A percentile compares a stretch with the other conserved stretches of the same genome.
phyloP scores from a whole-genome alignment of 2,888 invertebrate species.

The Seladonia tumulorum region DNA sequence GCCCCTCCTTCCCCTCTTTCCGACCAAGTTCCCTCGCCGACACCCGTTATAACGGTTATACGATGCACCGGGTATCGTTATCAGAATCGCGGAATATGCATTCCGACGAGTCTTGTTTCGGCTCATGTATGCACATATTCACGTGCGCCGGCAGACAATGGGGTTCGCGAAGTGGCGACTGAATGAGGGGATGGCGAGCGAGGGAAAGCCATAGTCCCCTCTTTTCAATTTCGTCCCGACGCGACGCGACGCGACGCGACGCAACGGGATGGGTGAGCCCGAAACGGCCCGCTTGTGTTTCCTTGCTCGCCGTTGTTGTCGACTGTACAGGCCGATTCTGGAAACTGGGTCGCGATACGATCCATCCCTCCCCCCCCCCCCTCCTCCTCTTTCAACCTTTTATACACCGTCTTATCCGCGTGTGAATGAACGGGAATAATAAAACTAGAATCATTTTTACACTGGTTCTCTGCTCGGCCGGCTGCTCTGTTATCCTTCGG shows the following conservation, averaged over 20 bases:
- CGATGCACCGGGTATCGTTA: conserved; percentile 48
- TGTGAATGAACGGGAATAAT: background rate
- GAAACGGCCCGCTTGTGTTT: conserved; percentile 16
- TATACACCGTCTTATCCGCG: conserved; percentile 6
- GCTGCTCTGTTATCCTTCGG: background rate
- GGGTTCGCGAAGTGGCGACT: conserved; percentile 49
- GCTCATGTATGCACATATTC: conserved; percentile 25
- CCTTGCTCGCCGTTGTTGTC: conserved; percentile 2
- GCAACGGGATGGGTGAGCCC: background rate
- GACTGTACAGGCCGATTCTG: conserved; percentile 4
- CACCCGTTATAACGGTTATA: conserved; percentile 31
- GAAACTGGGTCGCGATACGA: conserved; percentile 16
- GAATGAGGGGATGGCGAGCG: conserved; percentile 36
- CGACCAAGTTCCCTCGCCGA: conserved; percentile 1
- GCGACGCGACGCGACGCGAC: no score
- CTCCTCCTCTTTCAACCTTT: background rate
- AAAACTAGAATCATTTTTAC: background rate
- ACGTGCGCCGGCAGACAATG: conserved; percentile 42
- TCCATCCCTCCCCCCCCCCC: background rate
- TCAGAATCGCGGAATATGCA: conserved; percentile 49
- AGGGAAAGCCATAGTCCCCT: conserved; percentile 22
- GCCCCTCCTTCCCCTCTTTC: no score
- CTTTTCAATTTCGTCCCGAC: conserved; percentile 37
- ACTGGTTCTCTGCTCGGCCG: background rate
- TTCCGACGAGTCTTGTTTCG: conserved; percentile 31